Evolutionary conservation across 2,797 vertebrate species (phyloP).

Genomic region (Leptodactylus fallax): DNA sequence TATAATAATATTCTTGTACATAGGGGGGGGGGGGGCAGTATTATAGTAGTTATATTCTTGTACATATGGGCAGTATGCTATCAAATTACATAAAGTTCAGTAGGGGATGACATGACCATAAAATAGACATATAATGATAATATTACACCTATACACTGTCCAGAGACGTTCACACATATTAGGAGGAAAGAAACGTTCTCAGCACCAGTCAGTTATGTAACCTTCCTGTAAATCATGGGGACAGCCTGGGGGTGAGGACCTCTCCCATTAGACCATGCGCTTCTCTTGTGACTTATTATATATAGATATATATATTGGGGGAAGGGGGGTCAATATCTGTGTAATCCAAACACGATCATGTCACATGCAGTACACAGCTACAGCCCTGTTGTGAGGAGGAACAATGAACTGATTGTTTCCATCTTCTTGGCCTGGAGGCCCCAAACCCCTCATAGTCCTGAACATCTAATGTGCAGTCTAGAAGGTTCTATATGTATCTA

Average conservation of each 20-base stretch:
- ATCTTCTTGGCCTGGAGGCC: neutral
- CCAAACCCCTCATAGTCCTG: neutral
- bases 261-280: slow-evolving; percentile 4
- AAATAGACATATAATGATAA: neutral
- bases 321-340: neutral
- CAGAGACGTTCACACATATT: neutral
- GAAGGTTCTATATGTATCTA: too few species aligned
- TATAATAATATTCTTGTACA: slow-evolving; percentile 4
- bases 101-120: neutral
- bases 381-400: neutral
- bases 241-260: neutral
- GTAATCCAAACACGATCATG: neutral
- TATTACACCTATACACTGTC: neutral
- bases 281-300: neutral
- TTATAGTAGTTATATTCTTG: neutral
- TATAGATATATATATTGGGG: neutral
- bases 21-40: neutral
- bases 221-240: neutral
- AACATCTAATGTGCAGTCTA: neutral
- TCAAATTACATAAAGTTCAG: neutral
- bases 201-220: too few species aligned
- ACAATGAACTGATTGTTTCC: neutral
- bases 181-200: neutral
- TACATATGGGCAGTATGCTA: neutral
- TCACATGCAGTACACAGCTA: neutral